phyloP scores from a whole-genome alignment of 2,113 vertebrate species.

The Atractosteus spatula region DNA sequence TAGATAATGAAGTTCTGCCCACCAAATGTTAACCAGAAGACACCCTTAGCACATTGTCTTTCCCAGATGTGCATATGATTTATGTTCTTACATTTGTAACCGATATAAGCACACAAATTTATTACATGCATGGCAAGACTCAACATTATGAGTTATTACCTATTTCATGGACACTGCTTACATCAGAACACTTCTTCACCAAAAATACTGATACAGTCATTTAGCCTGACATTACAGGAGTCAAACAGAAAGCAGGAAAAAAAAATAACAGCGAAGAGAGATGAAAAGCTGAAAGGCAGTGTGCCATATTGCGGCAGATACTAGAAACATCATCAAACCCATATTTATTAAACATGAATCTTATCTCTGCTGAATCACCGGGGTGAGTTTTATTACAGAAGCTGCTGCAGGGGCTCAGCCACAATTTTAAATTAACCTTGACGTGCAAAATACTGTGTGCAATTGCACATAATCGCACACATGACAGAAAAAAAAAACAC shows the following conservation, averaged over 20 bases:
- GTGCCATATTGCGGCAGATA: constrained; percentile 33
- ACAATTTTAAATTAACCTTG: constrained; percentile 20
- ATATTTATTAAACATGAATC: constrained; percentile 64
- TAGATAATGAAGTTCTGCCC: too few relatives aligned
- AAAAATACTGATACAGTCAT: constrained; percentile 19
- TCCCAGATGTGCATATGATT: neutral
- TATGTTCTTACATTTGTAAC: constrained; percentile 4
- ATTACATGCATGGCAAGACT: neutral
- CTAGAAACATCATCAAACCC: constrained; percentile 42
- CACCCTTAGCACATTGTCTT: too few relatives aligned
- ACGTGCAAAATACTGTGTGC: constrained; percentile 12
- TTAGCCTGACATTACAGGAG: constrained; percentile 24
- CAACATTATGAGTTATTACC: neutral
- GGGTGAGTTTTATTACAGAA: constrained; percentile 22
- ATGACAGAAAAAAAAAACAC: neutral
- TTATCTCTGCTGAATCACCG: constrained; percentile 55
- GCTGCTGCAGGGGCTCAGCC: neutral
- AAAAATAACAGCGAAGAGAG: neutral
- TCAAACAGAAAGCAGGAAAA: constrained; percentile 3
- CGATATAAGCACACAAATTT: too few relatives aligned
- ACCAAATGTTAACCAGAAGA: too few relatives aligned
- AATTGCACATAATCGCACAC: constrained; percentile 10
- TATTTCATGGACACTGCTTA: neutral
- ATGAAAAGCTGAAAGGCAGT: neutral
- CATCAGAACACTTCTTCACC: constrained; percentile 16